Conservation (phyloP, 2,888 invertebrate genomes). For the Bombylius major region DNA sequence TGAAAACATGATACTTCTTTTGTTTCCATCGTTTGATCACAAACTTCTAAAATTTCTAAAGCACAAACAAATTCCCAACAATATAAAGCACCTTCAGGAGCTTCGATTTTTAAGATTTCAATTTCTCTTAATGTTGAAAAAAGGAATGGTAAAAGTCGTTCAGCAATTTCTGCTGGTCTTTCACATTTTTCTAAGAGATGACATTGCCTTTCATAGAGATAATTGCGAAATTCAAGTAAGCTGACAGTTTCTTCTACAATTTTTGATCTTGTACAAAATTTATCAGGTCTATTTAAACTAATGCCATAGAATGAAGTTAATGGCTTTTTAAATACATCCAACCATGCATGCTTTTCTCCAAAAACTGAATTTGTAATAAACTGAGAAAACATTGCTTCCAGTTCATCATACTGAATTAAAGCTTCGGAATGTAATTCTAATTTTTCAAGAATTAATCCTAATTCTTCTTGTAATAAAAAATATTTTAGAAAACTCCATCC, state of each 20-base stretch:
- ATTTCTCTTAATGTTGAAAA: constrained; percentile 82
- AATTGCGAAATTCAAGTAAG: constrained; percentile 81
- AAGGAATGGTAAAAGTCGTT: constrained; percentile 77
- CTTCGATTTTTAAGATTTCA: constrained; percentile 61
- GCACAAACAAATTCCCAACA: constrained; percentile 92
- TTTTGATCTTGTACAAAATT: constrained; percentile 39
- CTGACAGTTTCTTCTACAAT: constrained; percentile 42
- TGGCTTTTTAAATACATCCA: constrained; percentile 65
- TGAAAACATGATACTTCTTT: constrained; percentile 63
- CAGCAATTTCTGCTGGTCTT: constrained; percentile 54
- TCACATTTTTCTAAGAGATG: constrained; percentile 50
- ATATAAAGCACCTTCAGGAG: constrained; percentile 70
- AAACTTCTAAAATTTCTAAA: constrained; percentile 74
- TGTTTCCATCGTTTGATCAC: constrained; percentile 54
- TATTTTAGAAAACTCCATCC: constrained; percentile 93
- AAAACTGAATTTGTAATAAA: constrained; percentile 89
- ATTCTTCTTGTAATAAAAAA: constrained; percentile 87
- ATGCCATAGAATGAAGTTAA: constrained; percentile 78
- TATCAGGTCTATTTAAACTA: constrained; percentile 44
- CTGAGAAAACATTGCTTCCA: constrained; percentile 93
- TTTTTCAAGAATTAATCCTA: constrained; percentile 91
- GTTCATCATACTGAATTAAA: constrained; percentile 90
- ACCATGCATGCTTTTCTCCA: constrained; percentile 76
- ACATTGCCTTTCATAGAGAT: constrained; percentile 86
- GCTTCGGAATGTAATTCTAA: constrained; percentile 87